These are phyloP conservation scores for Autographa pulchrina DNA, from an alignment of 2,888 invertebrate species.

Conservation along the genomic window DNA sequence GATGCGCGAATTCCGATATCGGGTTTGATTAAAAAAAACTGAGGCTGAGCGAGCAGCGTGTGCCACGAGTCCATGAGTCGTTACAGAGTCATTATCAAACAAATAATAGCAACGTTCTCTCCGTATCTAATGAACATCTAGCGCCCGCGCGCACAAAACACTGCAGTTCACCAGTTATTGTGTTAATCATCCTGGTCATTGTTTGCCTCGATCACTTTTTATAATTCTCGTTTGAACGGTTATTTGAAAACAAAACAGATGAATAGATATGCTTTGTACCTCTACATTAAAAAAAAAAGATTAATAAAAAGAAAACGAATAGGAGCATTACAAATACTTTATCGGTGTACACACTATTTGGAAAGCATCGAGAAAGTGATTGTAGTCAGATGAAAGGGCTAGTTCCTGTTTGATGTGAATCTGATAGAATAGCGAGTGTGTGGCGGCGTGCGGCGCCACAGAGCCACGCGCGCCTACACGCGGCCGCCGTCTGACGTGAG, in stretches of 20 bases:
- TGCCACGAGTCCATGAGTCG: slow-evolving; percentile 62
- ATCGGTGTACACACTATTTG: slow-evolving; percentile 16
- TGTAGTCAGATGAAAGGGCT: slow-evolving; percentile 57
- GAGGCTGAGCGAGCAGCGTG: slow-evolving; percentile 61
- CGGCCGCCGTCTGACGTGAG: not conserved
- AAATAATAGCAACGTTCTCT: slow-evolving; percentile 32
- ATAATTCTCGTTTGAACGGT: slow-evolving; percentile 26
- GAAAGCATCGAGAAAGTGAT: slow-evolving; percentile 32
- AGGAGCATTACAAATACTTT: slow-evolving; percentile 18
- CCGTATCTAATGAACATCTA: slow-evolving; percentile 42
- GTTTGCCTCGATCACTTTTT: slow-evolving; percentile 36
- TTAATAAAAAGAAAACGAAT: slow-evolving; percentile 32
- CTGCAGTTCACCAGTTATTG: slow-evolving; percentile 20
- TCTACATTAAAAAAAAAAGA: not conserved
- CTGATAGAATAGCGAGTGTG: slow-evolving; percentile 47
- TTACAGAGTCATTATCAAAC: slow-evolving; percentile 57
- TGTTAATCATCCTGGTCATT: slow-evolving; percentile 50
- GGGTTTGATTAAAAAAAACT: slow-evolving; percentile 77
- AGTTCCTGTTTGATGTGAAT: slow-evolving; percentile 58
- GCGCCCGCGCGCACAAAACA: slow-evolving; percentile 23
- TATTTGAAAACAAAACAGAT: slow-evolving; percentile 36
- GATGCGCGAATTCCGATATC: slow-evolving; percentile 88
- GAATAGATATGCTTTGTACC: slow-evolving; percentile 26
- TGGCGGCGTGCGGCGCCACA: slow-evolving; percentile 41
- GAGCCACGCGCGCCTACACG: slow-evolving; percentile 32